These are phyloP conservation scores for Plodia interpunctella DNA, from an alignment of 1,140 invertebrate species.

Conservation along the genomic window DNA sequence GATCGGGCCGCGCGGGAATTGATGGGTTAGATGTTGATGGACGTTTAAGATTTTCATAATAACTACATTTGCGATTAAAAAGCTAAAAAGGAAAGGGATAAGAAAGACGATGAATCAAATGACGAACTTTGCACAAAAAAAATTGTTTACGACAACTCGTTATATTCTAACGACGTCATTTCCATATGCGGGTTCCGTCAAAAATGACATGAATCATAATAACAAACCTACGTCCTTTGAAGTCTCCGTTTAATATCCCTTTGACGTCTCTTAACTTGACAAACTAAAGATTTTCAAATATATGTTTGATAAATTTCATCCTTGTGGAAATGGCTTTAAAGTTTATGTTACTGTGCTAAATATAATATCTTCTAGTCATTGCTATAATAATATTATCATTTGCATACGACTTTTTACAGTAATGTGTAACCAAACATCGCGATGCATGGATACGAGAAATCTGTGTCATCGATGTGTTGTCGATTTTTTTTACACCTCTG, in stretches of 20 bases:
- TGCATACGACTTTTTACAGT: no score
- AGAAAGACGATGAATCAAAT: neutral
- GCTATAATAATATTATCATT: no score
- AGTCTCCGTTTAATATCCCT: neutral
- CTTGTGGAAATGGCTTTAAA: neutral
- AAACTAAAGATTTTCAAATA: neutral
- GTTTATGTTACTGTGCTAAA: neutral
- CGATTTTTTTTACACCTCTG: no score
- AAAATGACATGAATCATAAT: constrained; percentile 5
- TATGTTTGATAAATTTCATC: neutral
- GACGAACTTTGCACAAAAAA: neutral
- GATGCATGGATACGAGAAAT: no score
- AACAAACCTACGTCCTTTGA: constrained; percentile 5
- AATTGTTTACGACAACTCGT: neutral
- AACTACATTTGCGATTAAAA: no score
- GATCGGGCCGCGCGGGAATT: no score
- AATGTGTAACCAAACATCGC: no score
- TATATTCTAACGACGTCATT: constrained; percentile 3
- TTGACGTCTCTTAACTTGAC: neutral
- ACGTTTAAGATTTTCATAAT: no score
- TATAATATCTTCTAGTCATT: no score
- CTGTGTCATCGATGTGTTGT: no score
- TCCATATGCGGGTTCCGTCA: neutral
- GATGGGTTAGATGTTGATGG: no score
- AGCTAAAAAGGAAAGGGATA: neutral